Base-by-base conservation (phyloP, 2,113 vertebrate species). In the Procavia capensis region DNA sequence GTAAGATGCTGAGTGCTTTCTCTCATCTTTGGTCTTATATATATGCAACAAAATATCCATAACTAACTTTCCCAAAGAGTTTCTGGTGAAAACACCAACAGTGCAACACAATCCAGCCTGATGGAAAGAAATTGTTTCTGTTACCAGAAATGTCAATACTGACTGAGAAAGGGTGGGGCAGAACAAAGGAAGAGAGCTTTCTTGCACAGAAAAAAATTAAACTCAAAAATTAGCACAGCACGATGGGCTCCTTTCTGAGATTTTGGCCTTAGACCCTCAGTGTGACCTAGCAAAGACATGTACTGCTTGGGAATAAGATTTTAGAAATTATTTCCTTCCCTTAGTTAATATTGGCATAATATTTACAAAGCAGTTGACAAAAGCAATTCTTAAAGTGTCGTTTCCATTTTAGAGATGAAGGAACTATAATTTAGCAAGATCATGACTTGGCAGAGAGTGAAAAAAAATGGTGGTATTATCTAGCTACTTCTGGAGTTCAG, bases 401-500 rank as follows among this genome's bases (percentile, higher is more conserved):
- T 34, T 80, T 96, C 17, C 25, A 54, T 74, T 95, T 82, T 88
- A 70, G 72, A 66, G 59, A 82, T 24, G 43, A 78, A 17, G 74
- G 74, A 86, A 74, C 10, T 25, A 54, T 16, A 66, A 83, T n/a
- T 3, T 43, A 57, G 45, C 11, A 50, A 93, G 50, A 34, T 39
- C 4, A 64, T 34, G 31, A 57, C 22, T 94, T 85, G 43, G 24
- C 36, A 85, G 66, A 68, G 20, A 90, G 34, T 61, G 20, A 63
- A 19, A n/a, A 93, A 81, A 20, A 81, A 43, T 22, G 88, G 10
- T 34, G 9, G 0, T 2, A 74, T 89, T 76, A 90, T 25, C 27
- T 64, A 25, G 36, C 29, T n/a, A 41, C 5, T 29, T 59, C 63
- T 9, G 45, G 64, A 93, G 31, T 68, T 31, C 2, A 22, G 47